Conservation (phyloP, 2,113 vertebrate species). For the Lonchura striata region DNA sequence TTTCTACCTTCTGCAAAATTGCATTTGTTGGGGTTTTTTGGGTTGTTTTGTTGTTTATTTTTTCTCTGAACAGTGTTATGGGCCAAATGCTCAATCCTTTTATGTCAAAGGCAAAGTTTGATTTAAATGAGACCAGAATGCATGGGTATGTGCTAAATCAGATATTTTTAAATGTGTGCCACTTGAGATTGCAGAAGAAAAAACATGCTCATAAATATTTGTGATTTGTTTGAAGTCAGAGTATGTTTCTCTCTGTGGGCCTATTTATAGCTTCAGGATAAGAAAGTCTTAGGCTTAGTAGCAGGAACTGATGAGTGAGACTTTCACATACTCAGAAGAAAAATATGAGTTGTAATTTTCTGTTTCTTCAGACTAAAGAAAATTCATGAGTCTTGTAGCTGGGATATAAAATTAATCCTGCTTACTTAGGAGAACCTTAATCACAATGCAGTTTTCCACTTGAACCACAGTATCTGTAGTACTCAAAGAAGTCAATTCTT, state of each 20-base stretch:
- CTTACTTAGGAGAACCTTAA: background rate
- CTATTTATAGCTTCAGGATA: conserved; percentile 47
- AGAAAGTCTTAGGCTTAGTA: conserved; percentile 27
- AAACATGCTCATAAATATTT: background rate
- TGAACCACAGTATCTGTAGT: background rate
- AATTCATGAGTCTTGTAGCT: conserved; percentile 2
- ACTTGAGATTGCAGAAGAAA: background rate
- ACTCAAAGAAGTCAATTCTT: background rate
- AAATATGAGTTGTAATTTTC: conserved; percentile 1
- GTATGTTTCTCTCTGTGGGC: background rate
- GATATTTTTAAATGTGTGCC: background rate
- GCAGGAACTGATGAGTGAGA: conserved; percentile 19
- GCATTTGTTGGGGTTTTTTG: background rate
- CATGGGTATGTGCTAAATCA: background rate
- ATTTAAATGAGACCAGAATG: background rate
- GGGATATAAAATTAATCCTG: conserved; percentile 6
- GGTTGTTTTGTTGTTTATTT: background rate
- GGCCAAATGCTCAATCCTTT: background rate
- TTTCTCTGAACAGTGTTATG: background rate
- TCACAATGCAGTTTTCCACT: background rate
- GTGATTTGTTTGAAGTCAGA: conserved; percentile 24
- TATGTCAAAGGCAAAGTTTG: background rate
- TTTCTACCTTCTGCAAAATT: background rate
- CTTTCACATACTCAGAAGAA: background rate
- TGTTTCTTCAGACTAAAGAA: background rate